phyloP scores from a whole-genome alignment of 2,113 vertebrate species.

The Sciurus niger region DNA sequence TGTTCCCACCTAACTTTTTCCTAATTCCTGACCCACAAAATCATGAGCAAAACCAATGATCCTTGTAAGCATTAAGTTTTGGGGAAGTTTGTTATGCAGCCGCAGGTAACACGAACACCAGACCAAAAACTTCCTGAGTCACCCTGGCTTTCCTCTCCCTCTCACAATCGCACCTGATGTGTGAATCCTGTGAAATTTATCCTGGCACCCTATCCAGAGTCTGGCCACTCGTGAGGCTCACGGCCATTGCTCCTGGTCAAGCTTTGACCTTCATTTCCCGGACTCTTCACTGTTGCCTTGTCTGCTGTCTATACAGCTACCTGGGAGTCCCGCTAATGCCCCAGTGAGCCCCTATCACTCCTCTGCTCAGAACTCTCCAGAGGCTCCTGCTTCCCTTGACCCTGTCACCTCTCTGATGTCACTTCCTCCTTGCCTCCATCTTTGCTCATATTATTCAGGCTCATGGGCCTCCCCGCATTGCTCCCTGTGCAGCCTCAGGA shows the following conservation, averaged over 20 bases:
- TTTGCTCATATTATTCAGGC: background rate
- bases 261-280: background rate
- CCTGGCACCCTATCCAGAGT: background rate
- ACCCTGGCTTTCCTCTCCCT: background rate
- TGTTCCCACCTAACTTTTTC: background rate
- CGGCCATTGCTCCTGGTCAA: fast-evolving
- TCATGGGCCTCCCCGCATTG: background rate
- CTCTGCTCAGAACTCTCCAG: background rate
- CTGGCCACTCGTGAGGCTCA: background rate
- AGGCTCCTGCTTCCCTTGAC: fast-evolving
- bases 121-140: too few species aligned
- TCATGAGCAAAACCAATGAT: background rate
- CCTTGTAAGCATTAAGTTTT: background rate
- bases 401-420: background rate
- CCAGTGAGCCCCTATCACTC: background rate
- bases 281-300: background rate
- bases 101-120: background rate
- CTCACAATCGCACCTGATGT: background rate
- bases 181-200: background rate
- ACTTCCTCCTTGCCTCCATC: background rate
- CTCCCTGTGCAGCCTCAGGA: background rate
- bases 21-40: background rate
- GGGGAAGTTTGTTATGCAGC: background rate
- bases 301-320: background rate
- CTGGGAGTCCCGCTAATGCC: background rate